Conservation (phyloP, 2,797 vertebrate genomes). For the Paratrypauchen microcephalus region DNA sequence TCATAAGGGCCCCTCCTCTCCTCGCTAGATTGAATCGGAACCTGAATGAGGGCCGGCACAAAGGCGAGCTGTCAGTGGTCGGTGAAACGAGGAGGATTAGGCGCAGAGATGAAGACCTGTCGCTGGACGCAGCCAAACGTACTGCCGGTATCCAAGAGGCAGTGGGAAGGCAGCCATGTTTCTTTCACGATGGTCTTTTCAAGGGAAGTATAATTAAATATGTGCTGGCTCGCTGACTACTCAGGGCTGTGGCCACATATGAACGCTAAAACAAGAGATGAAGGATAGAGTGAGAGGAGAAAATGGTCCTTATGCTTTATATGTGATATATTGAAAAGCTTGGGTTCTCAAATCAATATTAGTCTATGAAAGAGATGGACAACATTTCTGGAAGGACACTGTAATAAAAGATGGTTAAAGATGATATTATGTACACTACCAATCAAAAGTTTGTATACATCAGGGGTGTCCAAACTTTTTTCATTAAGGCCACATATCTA, state of each 20-base stretch:
- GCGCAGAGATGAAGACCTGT: constrained; percentile 66
- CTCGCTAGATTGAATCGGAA: constrained; percentile 51
- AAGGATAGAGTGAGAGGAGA: constrained; percentile 29
- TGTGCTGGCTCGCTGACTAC: constrained; percentile 61
- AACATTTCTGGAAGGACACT: too few species aligned
- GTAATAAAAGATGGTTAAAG: too few species aligned
- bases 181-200: constrained; percentile 72
- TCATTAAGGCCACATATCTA: too few species aligned
- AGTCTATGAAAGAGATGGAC: not conserved
- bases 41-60: constrained; percentile 62
- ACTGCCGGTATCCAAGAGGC: constrained; percentile 65
- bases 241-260: constrained; percentile 45
- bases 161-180: constrained; percentile 75
- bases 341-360: not conserved
- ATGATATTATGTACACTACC: too few species aligned
- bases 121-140: constrained; percentile 58
- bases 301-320: not conserved
- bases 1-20: constrained; percentile 44
- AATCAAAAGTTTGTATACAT: too few species aligned
- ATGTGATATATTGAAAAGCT: not conserved
- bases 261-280: constrained; percentile 35
- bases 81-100: constrained; percentile 55
- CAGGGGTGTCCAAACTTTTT: too few species aligned
- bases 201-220: constrained; percentile 78
- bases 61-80: constrained; percentile 62